Conservation (phyloP, 2,797 vertebrate genomes). For the Huso huso region DNA sequence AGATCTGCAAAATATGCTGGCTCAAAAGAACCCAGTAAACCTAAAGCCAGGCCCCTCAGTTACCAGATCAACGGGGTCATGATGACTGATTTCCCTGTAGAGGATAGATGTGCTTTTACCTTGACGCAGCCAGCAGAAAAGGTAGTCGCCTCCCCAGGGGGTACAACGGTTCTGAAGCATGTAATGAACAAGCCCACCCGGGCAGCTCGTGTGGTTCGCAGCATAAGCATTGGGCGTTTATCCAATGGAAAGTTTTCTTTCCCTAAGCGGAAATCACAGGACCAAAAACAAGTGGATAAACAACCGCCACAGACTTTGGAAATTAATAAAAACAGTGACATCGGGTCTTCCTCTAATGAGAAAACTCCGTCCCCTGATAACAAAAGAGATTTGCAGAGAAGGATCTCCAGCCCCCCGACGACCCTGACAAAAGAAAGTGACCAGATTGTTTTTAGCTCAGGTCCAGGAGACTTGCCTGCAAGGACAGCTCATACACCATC, state of each 20-base stretch:
- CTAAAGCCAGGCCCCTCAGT: conserved; percentile 64
- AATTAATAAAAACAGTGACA: conserved; percentile 24
- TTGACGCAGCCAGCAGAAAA: conserved; percentile 47
- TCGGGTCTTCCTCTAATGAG: conserved; percentile 26
- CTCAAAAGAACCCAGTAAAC: conserved; percentile 31
- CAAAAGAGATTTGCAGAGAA: conserved; percentile 22
- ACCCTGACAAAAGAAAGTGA: conserved; percentile 42
- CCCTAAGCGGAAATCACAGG: conserved; percentile 47
- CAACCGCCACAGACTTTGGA: conserved; percentile 10
- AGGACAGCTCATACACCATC: conserved; percentile 12
- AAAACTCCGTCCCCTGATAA: conserved; percentile 18
- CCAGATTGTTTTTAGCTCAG: conserved; percentile 33
- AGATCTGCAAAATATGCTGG: conserved; percentile 42
- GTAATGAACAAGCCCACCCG: conserved; percentile 53
- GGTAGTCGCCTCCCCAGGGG: conserved; percentile 35
- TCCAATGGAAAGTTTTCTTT: conserved; percentile 52
- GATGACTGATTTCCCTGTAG: conserved; percentile 67
- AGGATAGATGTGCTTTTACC: conserved; percentile 54
- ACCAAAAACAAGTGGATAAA: conserved; percentile 37
- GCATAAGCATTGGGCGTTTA: conserved; percentile 50
- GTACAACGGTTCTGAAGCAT: conserved; percentile 42
- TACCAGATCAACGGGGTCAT: conserved; percentile 70
- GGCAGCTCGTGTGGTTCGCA: conserved; percentile 51
- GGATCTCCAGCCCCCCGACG: conserved; percentile 12
- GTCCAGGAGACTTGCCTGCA: conserved; percentile 15